Conservation (phyloP, 2,797 vertebrate species). For the Cuniculus paca region DNA sequence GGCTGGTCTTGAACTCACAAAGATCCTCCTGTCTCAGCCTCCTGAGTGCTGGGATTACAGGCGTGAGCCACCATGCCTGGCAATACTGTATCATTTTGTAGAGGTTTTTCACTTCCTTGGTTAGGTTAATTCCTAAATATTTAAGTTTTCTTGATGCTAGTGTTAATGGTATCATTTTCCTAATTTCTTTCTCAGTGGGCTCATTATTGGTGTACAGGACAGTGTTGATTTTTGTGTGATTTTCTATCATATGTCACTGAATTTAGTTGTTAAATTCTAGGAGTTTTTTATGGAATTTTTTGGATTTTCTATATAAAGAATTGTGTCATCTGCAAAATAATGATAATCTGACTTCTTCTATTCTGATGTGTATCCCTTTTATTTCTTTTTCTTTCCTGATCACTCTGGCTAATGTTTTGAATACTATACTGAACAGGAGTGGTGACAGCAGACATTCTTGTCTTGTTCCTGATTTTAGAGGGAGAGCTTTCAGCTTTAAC, state of each 20-base stretch:
- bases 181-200: neutral
- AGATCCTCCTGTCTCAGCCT: too few relatives aligned
- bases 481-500: neutral
- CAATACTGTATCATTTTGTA: too few relatives aligned
- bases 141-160: neutral
- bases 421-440: neutral
- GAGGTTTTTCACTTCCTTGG: neutral
- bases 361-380: neutral
- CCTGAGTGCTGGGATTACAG: too few relatives aligned
- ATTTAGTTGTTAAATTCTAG: neutral
- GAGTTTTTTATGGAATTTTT: neutral
- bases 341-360: neutral
- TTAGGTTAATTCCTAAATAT: neutral
- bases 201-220: neutral
- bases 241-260: neutral
- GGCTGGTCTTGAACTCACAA: too few relatives aligned
- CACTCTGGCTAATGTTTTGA: neutral
- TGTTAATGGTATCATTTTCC: neutral
- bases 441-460: neutral
- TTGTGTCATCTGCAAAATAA: neutral
- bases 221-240: neutral
- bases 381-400: neutral
- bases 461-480: neutral
- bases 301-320: neutral
- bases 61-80: too few relatives aligned